A percentile compares a stretch with the other conserved stretches of the same genome.
Evolutionary conservation across 2,113 vertebrate species (phyloP).

Genomic region (Notarius quadriscutis): DNA sequence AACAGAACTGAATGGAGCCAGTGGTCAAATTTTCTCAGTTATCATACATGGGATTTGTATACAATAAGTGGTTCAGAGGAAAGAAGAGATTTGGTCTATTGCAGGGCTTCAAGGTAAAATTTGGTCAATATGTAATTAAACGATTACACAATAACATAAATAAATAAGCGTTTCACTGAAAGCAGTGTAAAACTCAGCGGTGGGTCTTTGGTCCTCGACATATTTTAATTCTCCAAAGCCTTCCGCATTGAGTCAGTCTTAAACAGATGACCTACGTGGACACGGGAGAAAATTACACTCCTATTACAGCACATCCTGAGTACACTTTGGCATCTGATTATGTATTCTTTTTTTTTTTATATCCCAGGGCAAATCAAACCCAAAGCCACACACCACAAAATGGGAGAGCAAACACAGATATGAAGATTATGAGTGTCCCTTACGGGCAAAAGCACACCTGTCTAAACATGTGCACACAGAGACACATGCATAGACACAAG

Average conservation of each 20-base stretch:
- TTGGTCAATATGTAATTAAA: background rate
- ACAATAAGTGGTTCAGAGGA: background rate
- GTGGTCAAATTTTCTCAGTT: background rate
- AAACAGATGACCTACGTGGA: background rate
- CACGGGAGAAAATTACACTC: background rate
- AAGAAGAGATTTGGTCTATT: background rate
- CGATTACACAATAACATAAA: background rate
- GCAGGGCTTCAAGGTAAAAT: background rate
- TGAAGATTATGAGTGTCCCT: constrained; percentile 27
- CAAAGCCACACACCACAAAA: constrained; percentile 18
- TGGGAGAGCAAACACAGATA: constrained; percentile 40
- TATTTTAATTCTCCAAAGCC: background rate
- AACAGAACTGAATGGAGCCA: background rate
- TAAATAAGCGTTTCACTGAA: background rate
- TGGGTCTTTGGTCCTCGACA: background rate
- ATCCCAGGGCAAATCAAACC: constrained; percentile 31
- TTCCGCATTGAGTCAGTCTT: background rate
- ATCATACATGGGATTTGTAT: background rate
- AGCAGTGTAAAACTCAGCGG: background rate
- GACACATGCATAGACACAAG: constrained; percentile 22
- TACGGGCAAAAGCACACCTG: constrained; percentile 61
- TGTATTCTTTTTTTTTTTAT: constrained; percentile 2
- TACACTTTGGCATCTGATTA: constrained; percentile 17
- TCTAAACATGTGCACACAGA: constrained; percentile 57
- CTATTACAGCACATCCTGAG: background rate